Conservation (phyloP, 2,888 invertebrate genomes). For the Drosophila melanosoma region DNA sequence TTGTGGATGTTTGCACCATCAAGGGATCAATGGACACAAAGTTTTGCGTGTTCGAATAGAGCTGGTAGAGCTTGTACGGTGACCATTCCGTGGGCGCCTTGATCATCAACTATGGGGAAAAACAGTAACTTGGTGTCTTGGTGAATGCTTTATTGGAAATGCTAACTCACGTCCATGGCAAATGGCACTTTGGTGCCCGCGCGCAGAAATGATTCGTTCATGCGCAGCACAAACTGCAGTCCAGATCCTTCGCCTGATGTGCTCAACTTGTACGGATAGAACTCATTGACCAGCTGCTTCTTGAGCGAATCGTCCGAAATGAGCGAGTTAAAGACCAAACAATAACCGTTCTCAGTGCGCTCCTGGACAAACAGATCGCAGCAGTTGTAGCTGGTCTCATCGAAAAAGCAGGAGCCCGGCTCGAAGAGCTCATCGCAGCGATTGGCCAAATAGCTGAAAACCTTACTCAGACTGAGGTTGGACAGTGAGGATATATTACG, state of each 20-base stretch:
- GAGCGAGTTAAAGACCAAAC: slow-evolving; percentile 85
- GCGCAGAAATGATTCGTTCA: slow-evolving; percentile 50
- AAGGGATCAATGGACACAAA: slow-evolving; percentile 72
- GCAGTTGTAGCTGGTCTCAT: slow-evolving; percentile 83
- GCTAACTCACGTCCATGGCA: slow-evolving; percentile 58
- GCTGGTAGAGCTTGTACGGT: slow-evolving; percentile 44
- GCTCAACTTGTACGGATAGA: slow-evolving; percentile 76
- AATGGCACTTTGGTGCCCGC: slow-evolving; percentile 41
- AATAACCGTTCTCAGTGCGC: slow-evolving; percentile 84
- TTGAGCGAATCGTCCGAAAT: slow-evolving; percentile 75
- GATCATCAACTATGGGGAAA: slow-evolving; percentile 66
- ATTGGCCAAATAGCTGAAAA: slow-evolving; percentile 73
- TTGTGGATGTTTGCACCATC: slow-evolving; percentile 59
- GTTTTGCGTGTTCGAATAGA: slow-evolving; percentile 72
- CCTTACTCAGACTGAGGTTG: slow-evolving; percentile 59
- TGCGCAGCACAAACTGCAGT: slow-evolving; percentile 62
- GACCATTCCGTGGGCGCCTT: slow-evolving; percentile 76
- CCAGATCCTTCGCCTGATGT: slow-evolving; percentile 82
- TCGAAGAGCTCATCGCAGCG: slow-evolving; percentile 85
- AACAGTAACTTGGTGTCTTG: background rate
- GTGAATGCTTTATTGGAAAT: background rate
- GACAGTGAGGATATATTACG: slow-evolving; percentile 48
- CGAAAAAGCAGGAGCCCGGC: slow-evolving; percentile 84
- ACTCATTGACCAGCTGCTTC: slow-evolving; percentile 60
- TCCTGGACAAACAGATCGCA: slow-evolving; percentile 85